These are phyloP conservation scores for Mesopsocus fuscifrons DNA, from an alignment of 2,888 invertebrate species.

Conservation along the genomic window DNA sequence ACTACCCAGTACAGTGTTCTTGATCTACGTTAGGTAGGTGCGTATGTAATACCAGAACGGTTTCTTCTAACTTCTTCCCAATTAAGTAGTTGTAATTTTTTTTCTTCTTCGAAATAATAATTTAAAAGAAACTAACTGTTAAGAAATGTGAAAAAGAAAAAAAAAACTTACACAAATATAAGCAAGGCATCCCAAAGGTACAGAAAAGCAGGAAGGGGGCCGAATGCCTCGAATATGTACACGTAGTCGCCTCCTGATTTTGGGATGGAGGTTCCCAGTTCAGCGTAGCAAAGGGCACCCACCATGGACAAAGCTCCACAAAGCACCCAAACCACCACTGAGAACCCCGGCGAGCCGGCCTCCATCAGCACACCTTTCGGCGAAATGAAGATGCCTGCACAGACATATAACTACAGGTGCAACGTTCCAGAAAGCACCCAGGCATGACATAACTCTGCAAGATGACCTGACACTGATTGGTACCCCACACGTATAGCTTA, in stretches of 20 bases:
- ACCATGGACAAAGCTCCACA: conserved; percentile 81
- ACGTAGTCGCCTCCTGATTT: conserved; percentile 96
- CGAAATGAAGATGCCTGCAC: conserved; percentile 77
- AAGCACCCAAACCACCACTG: conserved; percentile 68
- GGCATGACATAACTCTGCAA: background rate
- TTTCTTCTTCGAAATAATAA: background rate
- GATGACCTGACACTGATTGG: too few species aligned
- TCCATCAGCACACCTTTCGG: conserved; percentile 84
- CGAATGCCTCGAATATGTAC: conserved; percentile 84
- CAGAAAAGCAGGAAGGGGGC: conserved; percentile 78
- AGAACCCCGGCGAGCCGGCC: conserved; percentile 77
- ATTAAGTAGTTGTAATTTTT: too few species aligned
- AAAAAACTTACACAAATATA: conserved; percentile 86
- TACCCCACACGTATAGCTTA: too few species aligned
- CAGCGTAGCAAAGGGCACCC: conserved; percentile 93
- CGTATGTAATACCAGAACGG: too few species aligned
- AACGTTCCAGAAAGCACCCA: background rate
- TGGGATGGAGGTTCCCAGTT: conserved; percentile 74
- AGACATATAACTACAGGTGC: conserved; percentile 16
- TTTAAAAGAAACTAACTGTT: conserved; percentile 4
- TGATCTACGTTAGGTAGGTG: too few species aligned
- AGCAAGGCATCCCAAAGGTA: conserved; percentile 95
- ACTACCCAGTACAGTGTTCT: too few species aligned
- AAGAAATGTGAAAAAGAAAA: conserved; percentile 6
- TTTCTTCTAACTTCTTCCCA: too few species aligned